A percentile compares a stretch with the other conserved stretches of the same genome.
Conservation (phyloP, 2,797 vertebrate species). For the Manis javanica region DNA sequence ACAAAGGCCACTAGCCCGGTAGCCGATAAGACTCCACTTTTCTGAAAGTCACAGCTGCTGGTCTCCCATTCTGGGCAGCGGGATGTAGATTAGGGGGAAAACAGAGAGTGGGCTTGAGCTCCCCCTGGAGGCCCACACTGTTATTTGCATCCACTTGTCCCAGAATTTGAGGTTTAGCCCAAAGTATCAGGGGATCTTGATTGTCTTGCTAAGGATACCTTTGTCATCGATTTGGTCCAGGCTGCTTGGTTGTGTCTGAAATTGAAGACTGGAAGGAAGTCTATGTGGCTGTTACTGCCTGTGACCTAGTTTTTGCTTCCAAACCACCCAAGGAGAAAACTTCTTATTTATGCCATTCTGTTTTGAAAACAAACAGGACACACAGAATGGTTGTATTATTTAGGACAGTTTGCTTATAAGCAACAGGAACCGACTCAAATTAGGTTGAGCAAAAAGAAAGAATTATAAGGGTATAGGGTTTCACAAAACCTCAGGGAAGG, state of each 20-base stretch:
- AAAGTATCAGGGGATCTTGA: background rate
- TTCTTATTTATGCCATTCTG: background rate
- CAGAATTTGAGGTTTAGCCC: background rate
- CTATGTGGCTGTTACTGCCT: background rate
- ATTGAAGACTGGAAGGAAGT: background rate
- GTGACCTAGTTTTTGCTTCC: background rate
- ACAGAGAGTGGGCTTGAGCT: background rate
- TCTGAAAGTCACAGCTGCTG: background rate
- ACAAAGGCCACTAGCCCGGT: background rate
- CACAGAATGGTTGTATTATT: background rate
- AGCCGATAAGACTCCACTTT: background rate
- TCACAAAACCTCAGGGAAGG: background rate
- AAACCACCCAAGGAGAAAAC: background rate
- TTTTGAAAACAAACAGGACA: constrained; percentile 18
- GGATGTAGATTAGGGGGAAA: background rate
- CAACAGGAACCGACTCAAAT: background rate
- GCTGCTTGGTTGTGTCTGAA: background rate
- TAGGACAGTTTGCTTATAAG: background rate
- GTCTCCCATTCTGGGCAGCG: background rate
- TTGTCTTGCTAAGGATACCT: background rate
- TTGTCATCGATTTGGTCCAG: background rate
- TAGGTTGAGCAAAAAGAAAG: background rate
- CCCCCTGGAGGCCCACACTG: background rate
- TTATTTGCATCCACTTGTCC: background rate
- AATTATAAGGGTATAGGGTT: background rate